Evolutionary conservation across 1,140 invertebrate genomes (phyloP).

Genomic region (Fopius arisanus): DNA sequence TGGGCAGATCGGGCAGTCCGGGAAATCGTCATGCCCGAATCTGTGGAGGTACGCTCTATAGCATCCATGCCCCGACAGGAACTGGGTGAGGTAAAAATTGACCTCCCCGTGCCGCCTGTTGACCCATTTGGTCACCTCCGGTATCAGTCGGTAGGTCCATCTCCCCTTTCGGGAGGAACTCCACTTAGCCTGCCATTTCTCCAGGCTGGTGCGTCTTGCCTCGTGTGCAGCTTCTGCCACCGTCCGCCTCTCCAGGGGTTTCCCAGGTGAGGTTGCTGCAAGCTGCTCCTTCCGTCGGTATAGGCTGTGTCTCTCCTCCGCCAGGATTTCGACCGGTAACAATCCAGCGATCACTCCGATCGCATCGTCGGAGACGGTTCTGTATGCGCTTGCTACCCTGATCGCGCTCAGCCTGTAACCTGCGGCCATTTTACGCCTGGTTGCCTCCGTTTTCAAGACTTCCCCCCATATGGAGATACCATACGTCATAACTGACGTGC

Average conservation of each 20-base stretch:
- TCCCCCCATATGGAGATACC: too few species aligned
- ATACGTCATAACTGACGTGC: too few species aligned
- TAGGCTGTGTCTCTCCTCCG: background rate
- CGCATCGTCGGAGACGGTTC: constrained; percentile 35
- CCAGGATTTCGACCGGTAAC: constrained; percentile 35
- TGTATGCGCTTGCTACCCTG: constrained; percentile 32
- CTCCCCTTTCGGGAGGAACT: constrained; percentile 15
- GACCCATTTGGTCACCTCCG: constrained; percentile 31
- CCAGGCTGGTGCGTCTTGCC: background rate
- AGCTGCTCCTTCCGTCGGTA: too few species aligned
- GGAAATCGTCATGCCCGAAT: background rate
- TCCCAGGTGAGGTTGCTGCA: background rate
- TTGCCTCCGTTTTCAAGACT: constrained; percentile 22
- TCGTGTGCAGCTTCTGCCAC: too few species aligned
- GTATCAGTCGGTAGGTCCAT: constrained; percentile 35
- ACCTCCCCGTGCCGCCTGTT: constrained; percentile 26
- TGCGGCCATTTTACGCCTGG: background rate
- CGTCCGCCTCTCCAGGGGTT: background rate
- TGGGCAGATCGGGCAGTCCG: background rate
- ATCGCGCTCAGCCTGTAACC: constrained; percentile 21
- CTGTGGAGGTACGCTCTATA: constrained; percentile 32
- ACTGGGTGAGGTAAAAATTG: constrained; percentile 36
- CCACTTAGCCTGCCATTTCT: constrained; percentile 33
- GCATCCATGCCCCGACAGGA: constrained; percentile 34
- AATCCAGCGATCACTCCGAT: constrained; percentile 31